phyloP scores from a whole-genome alignment of 2,797 vertebrate species.

The Tragopan temminckii region DNA sequence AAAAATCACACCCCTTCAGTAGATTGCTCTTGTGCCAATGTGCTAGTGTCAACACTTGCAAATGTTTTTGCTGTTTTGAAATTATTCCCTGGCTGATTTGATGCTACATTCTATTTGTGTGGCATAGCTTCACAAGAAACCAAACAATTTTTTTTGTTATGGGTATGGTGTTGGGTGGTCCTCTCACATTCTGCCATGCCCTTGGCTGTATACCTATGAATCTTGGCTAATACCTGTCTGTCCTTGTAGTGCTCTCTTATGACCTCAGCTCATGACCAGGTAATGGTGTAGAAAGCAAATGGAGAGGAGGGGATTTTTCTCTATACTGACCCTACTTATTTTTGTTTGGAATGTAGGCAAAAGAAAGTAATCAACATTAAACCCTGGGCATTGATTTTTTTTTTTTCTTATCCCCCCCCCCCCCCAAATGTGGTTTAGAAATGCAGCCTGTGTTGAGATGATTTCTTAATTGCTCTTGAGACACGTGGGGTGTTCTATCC shows the following conservation, averaged over 20 bases:
- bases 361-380: background rate
- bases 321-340: background rate
- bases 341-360: background rate
- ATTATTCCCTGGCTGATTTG: background rate
- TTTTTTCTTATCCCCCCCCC: background rate
- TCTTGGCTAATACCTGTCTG: background rate
- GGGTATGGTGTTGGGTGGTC: background rate
- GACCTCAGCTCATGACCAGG: background rate
- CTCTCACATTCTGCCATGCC: background rate
- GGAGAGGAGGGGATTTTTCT: no score
- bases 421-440: background rate
- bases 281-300: background rate
- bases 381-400: background rate
- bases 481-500: background rate
- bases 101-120: no score
- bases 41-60: no score
- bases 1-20: background rate
- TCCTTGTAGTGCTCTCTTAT: background rate
- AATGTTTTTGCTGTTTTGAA: background rate
- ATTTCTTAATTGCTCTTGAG: background rate
- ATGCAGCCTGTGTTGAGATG: background rate
- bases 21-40: background rate
- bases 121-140: background rate
- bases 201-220: background rate
- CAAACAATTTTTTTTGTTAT: background rate